phyloP scores from a whole-genome alignment of 2,888 invertebrate genomes.

The Apantesis nais region DNA sequence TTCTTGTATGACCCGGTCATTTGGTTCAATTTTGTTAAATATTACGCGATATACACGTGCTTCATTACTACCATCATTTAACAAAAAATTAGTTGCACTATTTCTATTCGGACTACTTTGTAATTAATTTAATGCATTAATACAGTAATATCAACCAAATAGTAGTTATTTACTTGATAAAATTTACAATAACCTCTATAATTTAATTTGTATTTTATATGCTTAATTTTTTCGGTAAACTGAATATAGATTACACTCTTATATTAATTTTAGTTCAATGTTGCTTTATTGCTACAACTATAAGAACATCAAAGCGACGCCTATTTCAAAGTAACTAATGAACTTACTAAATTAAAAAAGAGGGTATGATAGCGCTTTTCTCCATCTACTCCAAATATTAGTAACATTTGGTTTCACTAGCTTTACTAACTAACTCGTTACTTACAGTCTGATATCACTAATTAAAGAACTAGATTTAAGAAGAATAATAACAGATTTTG shows the following conservation, averaged over 20 bases:
- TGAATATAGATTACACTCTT: slow-evolving; percentile 7
- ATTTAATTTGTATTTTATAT: background rate
- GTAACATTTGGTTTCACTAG: background rate
- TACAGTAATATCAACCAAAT: background rate
- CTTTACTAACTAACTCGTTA: background rate
- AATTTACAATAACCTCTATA: background rate
- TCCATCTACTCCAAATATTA: background rate
- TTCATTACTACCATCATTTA: too few relatives aligned
- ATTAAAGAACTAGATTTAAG: background rate
- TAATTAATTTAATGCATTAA: background rate
- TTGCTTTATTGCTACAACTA: background rate
- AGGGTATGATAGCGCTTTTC: background rate
- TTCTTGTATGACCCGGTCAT: background rate
- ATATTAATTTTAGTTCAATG: background rate
- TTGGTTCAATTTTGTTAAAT: background rate
- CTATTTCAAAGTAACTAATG: too few relatives aligned
- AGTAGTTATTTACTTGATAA: background rate
- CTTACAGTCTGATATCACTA: background rate
- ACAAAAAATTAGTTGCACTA: too few relatives aligned
- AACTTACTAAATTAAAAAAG: background rate
- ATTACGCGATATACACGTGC: background rate
- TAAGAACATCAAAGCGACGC: background rate
- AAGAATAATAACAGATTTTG: background rate
- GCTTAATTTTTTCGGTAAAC: background rate
- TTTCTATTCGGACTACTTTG: background rate